Conservation (phyloP, 2,888 invertebrate species). For the Protula sp. region DNA sequence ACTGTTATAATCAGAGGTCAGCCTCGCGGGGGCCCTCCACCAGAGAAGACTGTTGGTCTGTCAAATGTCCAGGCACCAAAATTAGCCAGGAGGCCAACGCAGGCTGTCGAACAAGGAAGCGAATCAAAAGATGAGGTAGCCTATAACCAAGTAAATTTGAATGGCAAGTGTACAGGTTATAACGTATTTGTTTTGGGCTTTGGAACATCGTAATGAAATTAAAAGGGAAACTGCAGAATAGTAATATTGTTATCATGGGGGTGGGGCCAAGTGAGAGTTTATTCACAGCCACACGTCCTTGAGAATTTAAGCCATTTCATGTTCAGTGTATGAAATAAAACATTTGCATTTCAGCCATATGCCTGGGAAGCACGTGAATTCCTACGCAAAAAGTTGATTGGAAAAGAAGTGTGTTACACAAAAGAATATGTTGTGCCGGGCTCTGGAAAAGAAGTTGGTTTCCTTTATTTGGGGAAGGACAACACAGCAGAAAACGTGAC, state of each 20-base stretch:
- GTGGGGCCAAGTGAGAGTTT: too few species aligned
- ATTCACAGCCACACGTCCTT: too few species aligned
- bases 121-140: slow-evolving; percentile 53
- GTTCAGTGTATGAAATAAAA: too few species aligned
- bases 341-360: slow-evolving; percentile 65
- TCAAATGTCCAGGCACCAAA: slow-evolving; percentile 90
- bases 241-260: neutral
- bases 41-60: slow-evolving; percentile 84
- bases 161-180: too few species aligned
- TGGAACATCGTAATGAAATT: too few species aligned
- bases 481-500: slow-evolving; percentile 78
- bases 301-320: too few species aligned
- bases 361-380: slow-evolving; percentile 99
- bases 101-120: slow-evolving; percentile 48
- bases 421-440: slow-evolving; percentile 70
- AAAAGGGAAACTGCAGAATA: neutral
- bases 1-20: slow-evolving; percentile 84
- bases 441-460: slow-evolving; percentile 79
- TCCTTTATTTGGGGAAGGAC: slow-evolving; percentile 77
- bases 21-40: slow-evolving; percentile 72
- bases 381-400: slow-evolving; percentile 86
- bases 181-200: too few species aligned
- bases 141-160: neutral
- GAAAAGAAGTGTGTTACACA: slow-evolving; percentile 83
- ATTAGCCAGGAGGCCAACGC: slow-evolving; percentile 70